phyloP scores from a whole-genome alignment of 2,888 invertebrate genomes.

The Opisthograptis luteolata region DNA sequence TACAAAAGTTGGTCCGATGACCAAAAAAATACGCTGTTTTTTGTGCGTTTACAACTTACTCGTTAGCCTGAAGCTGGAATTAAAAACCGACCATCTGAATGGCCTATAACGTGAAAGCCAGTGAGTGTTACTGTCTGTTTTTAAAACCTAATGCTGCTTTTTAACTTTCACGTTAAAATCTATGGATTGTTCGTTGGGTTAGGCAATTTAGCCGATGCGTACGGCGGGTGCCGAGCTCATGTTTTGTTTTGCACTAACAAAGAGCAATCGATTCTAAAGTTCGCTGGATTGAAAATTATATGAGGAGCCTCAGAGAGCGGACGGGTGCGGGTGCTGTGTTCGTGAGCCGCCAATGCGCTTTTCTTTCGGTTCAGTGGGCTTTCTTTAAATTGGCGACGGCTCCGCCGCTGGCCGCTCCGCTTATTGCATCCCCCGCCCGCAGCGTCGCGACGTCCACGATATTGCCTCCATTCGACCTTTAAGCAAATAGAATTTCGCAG shows the following conservation, averaged over 20 bases:
- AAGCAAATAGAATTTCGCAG: constrained; percentile 82
- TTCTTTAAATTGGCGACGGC: constrained; percentile 85
- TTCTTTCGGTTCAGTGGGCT: constrained; percentile 85
- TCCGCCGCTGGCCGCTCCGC: constrained; percentile 77
- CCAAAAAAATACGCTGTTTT: constrained; percentile 27
- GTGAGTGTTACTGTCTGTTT: constrained; percentile 42
- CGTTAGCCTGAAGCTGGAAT: constrained; percentile 26
- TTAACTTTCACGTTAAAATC: constrained; percentile 50
- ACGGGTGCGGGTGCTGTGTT: constrained; percentile 69
- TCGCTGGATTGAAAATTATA: constrained; percentile 84
- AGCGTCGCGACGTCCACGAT: constrained; percentile 80
- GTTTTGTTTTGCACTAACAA: constrained; percentile 79
- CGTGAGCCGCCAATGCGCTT: constrained; percentile 84
- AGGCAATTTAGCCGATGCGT: constrained; percentile 61
- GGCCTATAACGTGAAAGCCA: constrained; percentile 34
- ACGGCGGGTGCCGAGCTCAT: constrained; percentile 55
- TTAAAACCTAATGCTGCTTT: constrained; percentile 42
- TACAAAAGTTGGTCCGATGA: constrained; percentile 28
- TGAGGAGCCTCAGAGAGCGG: constrained; percentile 76
- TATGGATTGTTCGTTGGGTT: constrained; percentile 53
- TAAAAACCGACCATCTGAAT: constrained; percentile 28
- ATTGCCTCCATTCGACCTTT: constrained; percentile 82
- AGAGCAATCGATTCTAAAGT: constrained; percentile 83
- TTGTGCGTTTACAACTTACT: constrained; percentile 31
- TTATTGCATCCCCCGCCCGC: constrained; percentile 81